Percentiles rank a stretch among this genome's conserved stretches.
These are phyloP conservation scores for Sebastes oblongus DNA, from an alignment of 2,797 vertebrate species.

Conservation along the genomic window DNA sequence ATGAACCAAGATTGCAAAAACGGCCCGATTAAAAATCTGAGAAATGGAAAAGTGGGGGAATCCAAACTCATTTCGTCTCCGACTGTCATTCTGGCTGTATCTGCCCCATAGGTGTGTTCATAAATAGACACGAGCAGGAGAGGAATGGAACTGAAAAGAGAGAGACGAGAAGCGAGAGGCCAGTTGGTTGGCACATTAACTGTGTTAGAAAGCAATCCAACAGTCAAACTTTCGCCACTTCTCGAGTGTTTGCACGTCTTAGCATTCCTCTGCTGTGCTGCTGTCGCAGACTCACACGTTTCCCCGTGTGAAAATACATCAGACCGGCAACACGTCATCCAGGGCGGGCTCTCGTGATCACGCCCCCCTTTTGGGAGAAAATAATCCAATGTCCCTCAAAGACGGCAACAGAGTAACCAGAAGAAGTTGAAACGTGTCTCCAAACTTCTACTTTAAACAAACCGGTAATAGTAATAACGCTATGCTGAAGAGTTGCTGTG, in stretches of 20 bases:
- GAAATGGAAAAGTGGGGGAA: conserved; percentile 74
- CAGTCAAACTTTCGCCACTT: conserved; percentile 56
- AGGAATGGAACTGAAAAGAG: conserved; percentile 30
- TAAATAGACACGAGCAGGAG: conserved; percentile 62
- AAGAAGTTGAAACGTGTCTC: too few species aligned
- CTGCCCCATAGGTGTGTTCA: conserved; percentile 72
- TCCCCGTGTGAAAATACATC: not conserved
- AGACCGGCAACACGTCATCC: too few species aligned
- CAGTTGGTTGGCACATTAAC: conserved; percentile 75
- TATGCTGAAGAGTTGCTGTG: too few species aligned
- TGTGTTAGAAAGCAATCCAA: conserved; percentile 56
- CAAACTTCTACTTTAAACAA: too few species aligned
- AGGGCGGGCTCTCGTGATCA: too few species aligned
- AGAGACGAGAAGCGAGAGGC: conserved; percentile 50
- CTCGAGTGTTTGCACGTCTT: conserved; percentile 22
- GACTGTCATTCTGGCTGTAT: conserved; percentile 71
- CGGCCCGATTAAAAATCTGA: conserved; percentile 78
- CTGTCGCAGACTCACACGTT: not conserved
- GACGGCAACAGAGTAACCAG: too few species aligned
- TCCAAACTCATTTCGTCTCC: conserved; percentile 79
- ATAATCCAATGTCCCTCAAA: too few species aligned
- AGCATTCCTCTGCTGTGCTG: conserved; percentile 14
- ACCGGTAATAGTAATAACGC: too few species aligned
- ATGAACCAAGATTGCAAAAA: conserved; percentile 83
- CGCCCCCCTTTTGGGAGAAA: too few species aligned